Conservation (phyloP, 2,113 vertebrate genomes). For the Corythoichthys haematopterus region DNA sequence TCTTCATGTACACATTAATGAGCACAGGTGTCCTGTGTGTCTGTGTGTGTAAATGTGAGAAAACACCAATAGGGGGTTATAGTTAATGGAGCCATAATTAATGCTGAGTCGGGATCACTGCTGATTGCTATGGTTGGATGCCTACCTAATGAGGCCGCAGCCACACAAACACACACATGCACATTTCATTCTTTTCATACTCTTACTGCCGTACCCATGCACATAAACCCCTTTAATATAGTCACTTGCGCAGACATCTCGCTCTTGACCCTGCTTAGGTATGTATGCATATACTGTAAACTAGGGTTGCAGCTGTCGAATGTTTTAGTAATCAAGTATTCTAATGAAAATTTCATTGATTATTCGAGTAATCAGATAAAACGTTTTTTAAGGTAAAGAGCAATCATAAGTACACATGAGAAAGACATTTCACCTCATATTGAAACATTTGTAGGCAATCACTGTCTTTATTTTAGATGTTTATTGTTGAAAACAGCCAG, state of each 20-base stretch:
- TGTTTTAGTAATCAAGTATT: too few relatives aligned
- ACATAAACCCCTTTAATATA: constrained; percentile 57
- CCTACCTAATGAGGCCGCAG: constrained; percentile 53
- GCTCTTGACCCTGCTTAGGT: constrained; percentile 15
- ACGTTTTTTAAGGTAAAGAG: too few relatives aligned
- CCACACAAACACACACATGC: constrained; percentile 16
- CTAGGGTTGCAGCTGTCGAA: neutral
- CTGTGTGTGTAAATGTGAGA: constrained; percentile 13
- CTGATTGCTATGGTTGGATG: constrained; percentile 65
- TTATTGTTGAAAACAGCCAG: too few relatives aligned
- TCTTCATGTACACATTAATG: constrained; percentile 32
- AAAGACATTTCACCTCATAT: too few relatives aligned
- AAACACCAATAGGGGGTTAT: constrained; percentile 57
- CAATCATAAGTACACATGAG: too few relatives aligned
- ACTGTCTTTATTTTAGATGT: too few relatives aligned
- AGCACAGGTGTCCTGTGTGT: constrained; percentile 49
- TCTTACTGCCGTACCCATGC: constrained; percentile 55
- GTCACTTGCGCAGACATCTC: constrained; percentile 43
- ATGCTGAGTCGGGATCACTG: constrained; percentile 70
- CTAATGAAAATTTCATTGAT: too few relatives aligned
- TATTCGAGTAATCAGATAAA: too few relatives aligned
- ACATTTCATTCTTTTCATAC: constrained; percentile 29
- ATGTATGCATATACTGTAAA: constrained; percentile 12
- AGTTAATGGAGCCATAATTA: constrained; percentile 72
- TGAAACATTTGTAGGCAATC: too few relatives aligned